Evolutionary conservation across 2,888 invertebrate genomes (phyloP).

Genomic region (Odontothrips loti): DNA sequence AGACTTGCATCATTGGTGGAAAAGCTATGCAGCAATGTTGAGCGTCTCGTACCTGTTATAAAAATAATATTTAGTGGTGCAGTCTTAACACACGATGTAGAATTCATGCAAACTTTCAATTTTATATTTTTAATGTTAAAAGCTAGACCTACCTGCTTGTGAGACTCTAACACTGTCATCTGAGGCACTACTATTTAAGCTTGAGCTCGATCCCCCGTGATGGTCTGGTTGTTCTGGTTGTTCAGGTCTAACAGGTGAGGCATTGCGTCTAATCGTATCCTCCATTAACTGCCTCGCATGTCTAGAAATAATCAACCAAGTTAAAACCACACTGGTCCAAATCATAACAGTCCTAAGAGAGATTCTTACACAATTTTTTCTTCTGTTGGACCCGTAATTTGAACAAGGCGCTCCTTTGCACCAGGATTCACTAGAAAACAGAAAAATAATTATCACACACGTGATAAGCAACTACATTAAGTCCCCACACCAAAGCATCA

Average conservation of each 20-base stretch:
- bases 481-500: not conserved
- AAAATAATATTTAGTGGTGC: not conserved
- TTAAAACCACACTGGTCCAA: too few relatives aligned
- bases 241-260: slow-evolving; percentile 78
- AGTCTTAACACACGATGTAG: not conserved
- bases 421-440: slow-evolving; percentile 75
- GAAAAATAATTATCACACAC: not conserved
- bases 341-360: slow-evolving; percentile 38
- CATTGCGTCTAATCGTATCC: slow-evolving; percentile 91
- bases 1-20: slow-evolving; percentile 79
- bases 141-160: slow-evolving; percentile 32
- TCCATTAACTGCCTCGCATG: slow-evolving; percentile 91
- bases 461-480: too few relatives aligned
- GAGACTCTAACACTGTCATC: slow-evolving; percentile 49
- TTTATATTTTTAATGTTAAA: not conserved
- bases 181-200: slow-evolving; percentile 71
- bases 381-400: slow-evolving; percentile 90
- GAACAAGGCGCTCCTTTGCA: slow-evolving; percentile 90
- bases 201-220: slow-evolving; percentile 67
- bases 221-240: slow-evolving; percentile 48
- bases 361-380: slow-evolving; percentile 80
- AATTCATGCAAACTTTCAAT: slow-evolving; percentile 30
- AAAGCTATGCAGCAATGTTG: slow-evolving; percentile 68
- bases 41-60: slow-evolving; percentile 43
- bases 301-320: slow-evolving; percentile 49